Conservation (phyloP, 2,113 vertebrate species). For the Pterophyllum scalare region DNA sequence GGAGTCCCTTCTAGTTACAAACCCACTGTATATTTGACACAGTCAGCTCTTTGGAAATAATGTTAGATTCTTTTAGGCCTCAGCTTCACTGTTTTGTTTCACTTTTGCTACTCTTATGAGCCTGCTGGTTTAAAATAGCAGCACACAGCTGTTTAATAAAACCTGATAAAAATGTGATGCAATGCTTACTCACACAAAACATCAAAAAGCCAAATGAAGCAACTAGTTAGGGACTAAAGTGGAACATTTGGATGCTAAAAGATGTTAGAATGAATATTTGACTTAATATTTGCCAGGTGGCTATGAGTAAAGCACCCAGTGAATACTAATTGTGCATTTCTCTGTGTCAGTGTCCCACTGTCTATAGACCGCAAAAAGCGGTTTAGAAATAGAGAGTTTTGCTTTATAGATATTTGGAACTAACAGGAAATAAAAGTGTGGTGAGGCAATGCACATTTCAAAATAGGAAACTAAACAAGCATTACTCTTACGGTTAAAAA, state of each 20-base stretch:
- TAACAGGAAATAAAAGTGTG: not conserved
- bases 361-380: not conserved
- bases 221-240: not conserved
- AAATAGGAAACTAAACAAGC: not conserved
- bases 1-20: not conserved
- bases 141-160: not conserved
- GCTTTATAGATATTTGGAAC: not conserved
- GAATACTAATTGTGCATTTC: not conserved
- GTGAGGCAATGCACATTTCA: not conserved
- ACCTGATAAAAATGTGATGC: not conserved
- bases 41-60: not conserved
- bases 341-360: not conserved
- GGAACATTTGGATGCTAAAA: conserved; percentile 4
- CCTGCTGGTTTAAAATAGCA: not conserved
- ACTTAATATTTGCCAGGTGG: not conserved
- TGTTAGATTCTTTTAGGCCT: not conserved
- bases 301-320: not conserved
- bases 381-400: not conserved
- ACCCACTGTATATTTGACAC: not conserved
- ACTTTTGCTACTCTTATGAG: not conserved
- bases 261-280: not conserved
- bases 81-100: not conserved
- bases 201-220: not conserved
- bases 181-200: not conserved
- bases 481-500: not conserved